Evolutionary conservation across 2,113 vertebrate genomes (phyloP).

Genomic region (Sylvietta virens): DNA sequence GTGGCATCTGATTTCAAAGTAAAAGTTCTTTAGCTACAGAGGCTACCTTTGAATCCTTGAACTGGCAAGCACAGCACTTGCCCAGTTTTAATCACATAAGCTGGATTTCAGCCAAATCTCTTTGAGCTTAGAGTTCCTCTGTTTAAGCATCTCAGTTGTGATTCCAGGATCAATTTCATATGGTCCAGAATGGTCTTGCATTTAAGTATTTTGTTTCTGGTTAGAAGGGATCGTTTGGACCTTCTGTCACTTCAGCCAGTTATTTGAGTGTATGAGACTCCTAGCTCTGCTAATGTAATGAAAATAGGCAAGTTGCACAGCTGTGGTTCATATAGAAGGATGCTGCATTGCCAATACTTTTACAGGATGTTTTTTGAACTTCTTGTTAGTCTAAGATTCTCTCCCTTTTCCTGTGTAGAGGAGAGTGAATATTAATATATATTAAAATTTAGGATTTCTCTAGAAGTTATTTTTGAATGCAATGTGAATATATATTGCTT

Average conservation of each 20-base stretch:
- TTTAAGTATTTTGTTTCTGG: not conserved
- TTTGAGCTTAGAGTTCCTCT: not conserved
- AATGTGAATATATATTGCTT: slow-evolving; percentile 3
- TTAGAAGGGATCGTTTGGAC: not conserved
- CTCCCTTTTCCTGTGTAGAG: slow-evolving; percentile 1
- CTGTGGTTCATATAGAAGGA: not conserved
- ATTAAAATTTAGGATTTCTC: not conserved
- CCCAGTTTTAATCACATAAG: not conserved
- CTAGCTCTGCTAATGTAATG: not conserved
- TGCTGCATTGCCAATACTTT: not conserved
- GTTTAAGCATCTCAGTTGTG: not conserved
- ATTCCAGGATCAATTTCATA: not conserved
- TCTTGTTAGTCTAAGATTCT: not conserved
- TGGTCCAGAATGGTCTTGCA: not conserved
- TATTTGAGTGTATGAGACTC: not conserved
- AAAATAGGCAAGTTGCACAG: not conserved
- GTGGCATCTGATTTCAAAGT: not conserved
- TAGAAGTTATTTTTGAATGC: not conserved
- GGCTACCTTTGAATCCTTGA: not conserved
- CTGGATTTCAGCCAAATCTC: not conserved
- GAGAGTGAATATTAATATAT: slow-evolving; percentile 40
- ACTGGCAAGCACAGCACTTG: not conserved
- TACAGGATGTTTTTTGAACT: not conserved
- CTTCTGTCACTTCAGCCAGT: not conserved
- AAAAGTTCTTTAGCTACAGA: not conserved